These are phyloP conservation scores for Strix aluco DNA, from an alignment of 2,113 vertebrate species.

Conservation along the genomic window DNA sequence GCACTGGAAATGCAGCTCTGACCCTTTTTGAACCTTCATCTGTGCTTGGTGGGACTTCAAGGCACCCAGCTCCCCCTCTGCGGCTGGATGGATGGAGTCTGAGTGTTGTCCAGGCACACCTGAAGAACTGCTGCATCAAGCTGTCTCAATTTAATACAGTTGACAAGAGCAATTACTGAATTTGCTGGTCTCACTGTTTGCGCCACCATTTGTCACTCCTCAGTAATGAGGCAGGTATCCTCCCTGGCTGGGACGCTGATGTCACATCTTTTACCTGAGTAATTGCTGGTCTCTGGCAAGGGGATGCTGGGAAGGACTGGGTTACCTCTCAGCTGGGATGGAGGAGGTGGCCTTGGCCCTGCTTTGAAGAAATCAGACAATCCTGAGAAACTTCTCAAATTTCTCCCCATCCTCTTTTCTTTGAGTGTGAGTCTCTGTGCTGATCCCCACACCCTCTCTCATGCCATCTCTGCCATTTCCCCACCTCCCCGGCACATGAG, in stretches of 20 bases:
- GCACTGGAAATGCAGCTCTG: background rate
- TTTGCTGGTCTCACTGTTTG: background rate
- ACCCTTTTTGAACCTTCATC: background rate
- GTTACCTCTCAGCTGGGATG: background rate
- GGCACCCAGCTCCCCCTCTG: background rate
- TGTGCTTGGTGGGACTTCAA: background rate
- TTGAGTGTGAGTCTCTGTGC: background rate
- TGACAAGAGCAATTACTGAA: background rate
- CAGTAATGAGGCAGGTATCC: fast-evolving
- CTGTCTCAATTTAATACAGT: background rate
- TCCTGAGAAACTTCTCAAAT: background rate
- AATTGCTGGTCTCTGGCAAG: background rate
- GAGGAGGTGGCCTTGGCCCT: background rate
- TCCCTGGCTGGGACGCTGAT: background rate
- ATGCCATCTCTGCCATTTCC: background rate
- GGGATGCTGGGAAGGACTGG: background rate
- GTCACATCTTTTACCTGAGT: background rate
- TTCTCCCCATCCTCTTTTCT: background rate
- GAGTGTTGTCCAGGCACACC: background rate
- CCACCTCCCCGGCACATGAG: background rate
- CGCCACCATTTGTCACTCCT: background rate
- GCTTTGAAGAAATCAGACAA: background rate
- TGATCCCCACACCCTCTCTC: background rate
- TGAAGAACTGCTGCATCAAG: background rate
- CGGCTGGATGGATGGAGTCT: background rate